Base-by-base conservation (phyloP, 2,888 invertebrate genomes). In the Platycnemis pennipes region DNA sequence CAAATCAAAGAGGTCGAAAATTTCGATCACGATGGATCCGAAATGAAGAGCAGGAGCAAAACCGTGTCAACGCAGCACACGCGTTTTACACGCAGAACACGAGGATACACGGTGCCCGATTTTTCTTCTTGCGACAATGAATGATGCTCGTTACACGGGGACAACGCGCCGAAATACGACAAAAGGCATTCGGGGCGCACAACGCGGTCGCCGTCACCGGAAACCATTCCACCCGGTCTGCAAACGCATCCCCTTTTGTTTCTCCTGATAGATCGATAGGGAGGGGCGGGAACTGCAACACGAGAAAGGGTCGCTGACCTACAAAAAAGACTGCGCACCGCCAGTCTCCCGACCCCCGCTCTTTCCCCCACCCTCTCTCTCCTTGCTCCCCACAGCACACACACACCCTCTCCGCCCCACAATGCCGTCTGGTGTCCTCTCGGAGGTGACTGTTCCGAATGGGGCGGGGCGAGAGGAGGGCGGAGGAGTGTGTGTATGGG, bases 281-380 rank as follows among this genome's bases (percentile, higher is more conserved):
- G 49, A 22, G 42, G 53, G 53, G 89, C 89, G 56, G 22, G 22
- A 56, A 89, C 89, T 53, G 89, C 53, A 89, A 53, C 89, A 53
- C 89, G 49, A 89, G 37, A 49, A 56, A 56, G 37, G 89, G 89
- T 89, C 89, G 42, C 89, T 89, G 89, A 89, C 89, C 89, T 89
- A 89, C 89, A 31, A 53, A 88, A 89, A 19, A 89, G 53, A 37
- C 53, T 53, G 56, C 56, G 56, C 56, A 31, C 53, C 37, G 11
- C 37, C 42, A 86, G 42, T 37, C 42, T 19, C 53, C 26, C 37
- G 31, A 53, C 56, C 0, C 22, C n/a, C 26, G 26, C 53, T 53
- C 31, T n/a, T n/a, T 31, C 16, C 49, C 16, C 46, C 49, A 19
- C 22, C 4, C 53, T 37, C 89, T 37, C 53, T 53, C 53, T 53